Evolutionary conservation across 2,888 invertebrate genomes (phyloP).

Genomic region (Vannuccia rotundouncinata): DNA sequence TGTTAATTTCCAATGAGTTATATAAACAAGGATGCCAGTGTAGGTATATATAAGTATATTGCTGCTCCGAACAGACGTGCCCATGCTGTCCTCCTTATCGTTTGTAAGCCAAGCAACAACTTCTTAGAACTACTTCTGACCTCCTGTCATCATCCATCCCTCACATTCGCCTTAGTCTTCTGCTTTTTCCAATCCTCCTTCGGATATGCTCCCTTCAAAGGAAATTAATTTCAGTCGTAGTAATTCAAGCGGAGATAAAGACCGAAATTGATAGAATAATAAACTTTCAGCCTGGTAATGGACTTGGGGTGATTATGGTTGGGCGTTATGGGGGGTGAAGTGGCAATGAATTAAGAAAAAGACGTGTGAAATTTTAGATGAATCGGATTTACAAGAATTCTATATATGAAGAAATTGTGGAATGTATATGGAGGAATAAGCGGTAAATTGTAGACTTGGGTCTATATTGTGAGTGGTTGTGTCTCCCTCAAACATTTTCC

Average conservation of each 20-base stretch:
- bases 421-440: too few relatives aligned
- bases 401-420: background rate
- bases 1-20: slow-evolving; percentile 4
- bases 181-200: background rate
- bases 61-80: background rate
- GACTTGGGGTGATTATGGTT: background rate
- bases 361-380: background rate
- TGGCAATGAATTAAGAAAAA: background rate
- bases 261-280: background rate
- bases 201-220: background rate
- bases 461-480: too few relatives aligned
- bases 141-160: background rate
- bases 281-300: background rate
- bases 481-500: background rate
- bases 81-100: too few relatives aligned
- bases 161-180: background rate
- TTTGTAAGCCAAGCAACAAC: background rate
- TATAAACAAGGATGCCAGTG: background rate
- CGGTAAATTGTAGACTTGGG: too few relatives aligned
- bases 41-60: background rate
- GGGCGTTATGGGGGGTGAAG: background rate
- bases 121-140: background rate
- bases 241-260: slow-evolving; percentile 15
- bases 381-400: background rate
- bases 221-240: background rate